Percentiles rank a stretch among this genome's conserved stretches.
Evolutionary conservation across 2,888 invertebrate species (phyloP).

Genomic region (Yponomeuta plumbellus): DNA sequence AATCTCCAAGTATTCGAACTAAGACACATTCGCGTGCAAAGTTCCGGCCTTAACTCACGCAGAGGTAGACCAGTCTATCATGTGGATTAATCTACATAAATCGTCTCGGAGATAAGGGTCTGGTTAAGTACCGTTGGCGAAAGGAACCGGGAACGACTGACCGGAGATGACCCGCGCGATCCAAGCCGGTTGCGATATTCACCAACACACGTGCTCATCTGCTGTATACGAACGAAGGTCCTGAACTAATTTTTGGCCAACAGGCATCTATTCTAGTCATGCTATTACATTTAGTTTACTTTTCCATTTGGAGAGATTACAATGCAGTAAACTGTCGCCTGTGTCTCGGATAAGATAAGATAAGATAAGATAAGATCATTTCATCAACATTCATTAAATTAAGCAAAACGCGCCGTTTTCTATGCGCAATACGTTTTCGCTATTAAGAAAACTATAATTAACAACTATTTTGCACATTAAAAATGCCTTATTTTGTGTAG

Average conservation of each 20-base stretch:
- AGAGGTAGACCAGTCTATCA: constrained; percentile 11
- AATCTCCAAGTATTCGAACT: neutral
- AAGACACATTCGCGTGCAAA: neutral
- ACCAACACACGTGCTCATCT: neutral
- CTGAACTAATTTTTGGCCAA: neutral
- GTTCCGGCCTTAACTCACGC: neutral
- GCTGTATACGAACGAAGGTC: neutral
- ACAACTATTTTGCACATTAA: too few relatives aligned
- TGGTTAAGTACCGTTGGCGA: constrained; percentile 18
- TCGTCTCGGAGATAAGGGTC: constrained; percentile 7
- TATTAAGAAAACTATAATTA: too few relatives aligned
- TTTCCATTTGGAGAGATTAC: neutral
- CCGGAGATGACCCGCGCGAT: constrained; percentile 9
- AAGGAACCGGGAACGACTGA: constrained; percentile 5
- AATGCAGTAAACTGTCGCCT: neutral
- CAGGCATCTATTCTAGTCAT: too few relatives aligned
- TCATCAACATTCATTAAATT: too few relatives aligned
- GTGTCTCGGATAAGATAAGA: too few relatives aligned
- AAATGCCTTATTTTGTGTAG: too few relatives aligned
- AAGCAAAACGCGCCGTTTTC: too few relatives aligned
- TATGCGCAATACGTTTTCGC: too few relatives aligned
- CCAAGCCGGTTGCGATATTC: neutral
- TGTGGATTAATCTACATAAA: constrained; percentile 9
- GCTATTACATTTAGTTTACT: too few relatives aligned
- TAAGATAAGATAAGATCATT: too few relatives aligned